Evolutionary conservation across 2,113 vertebrate genomes (phyloP).

Genomic region (Lepus americanus): DNA sequence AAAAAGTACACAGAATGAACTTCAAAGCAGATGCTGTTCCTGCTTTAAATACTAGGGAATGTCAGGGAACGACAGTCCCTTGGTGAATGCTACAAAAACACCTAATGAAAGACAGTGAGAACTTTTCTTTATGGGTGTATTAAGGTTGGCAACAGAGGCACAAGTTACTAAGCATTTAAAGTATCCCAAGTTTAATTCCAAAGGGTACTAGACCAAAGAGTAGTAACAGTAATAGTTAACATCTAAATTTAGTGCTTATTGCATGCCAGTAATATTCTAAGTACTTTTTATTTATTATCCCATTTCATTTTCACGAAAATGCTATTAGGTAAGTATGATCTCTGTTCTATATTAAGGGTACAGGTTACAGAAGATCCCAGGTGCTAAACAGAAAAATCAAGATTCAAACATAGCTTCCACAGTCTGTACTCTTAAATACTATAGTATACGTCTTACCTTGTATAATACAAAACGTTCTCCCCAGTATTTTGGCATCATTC

Average conservation of each 20-base stretch:
- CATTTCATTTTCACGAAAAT: constrained; percentile 28
- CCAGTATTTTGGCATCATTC: not conserved
- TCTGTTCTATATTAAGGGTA: not conserved
- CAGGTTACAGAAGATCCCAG: not conserved
- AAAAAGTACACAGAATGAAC: constrained; percentile 5
- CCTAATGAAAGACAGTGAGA: constrained; percentile 10
- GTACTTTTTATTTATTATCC: not conserved
- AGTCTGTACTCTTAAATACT: not conserved
- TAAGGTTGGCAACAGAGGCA: not conserved
- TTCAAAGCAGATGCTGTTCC: not conserved
- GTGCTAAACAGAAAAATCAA: not conserved
- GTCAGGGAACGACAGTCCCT: not conserved
- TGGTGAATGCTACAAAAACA: not conserved
- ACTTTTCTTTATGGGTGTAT: not conserved
- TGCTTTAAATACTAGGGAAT: not conserved
- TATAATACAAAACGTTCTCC: not conserved
- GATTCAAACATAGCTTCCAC: not conserved
- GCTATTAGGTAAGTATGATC: constrained; percentile 9
- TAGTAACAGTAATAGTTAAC: constrained; percentile 4
- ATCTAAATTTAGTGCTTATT: not conserved
- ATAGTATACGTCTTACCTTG: not conserved
- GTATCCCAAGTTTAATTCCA: not conserved
- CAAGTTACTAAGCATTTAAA: not conserved
- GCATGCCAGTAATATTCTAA: not conserved
- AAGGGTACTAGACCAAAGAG: not conserved